A percentile compares a stretch with the other conserved stretches of the same genome.
These are phyloP conservation scores for Heliconius ismenius DNA, from an alignment of 2,888 invertebrate genomes.

Conservation along the genomic window DNA sequence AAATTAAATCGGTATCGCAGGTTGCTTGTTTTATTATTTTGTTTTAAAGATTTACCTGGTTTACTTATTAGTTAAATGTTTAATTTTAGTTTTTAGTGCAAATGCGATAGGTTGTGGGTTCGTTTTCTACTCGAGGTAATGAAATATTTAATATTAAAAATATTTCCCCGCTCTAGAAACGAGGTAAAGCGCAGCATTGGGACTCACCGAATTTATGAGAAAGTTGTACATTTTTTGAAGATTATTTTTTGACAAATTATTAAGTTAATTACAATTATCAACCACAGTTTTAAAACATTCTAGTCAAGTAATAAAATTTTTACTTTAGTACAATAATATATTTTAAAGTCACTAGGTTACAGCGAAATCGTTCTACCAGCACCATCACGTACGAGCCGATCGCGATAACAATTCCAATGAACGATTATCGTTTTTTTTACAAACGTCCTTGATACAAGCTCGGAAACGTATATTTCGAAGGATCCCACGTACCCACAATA, in stretches of 20 bases:
- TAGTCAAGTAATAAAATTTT: not conserved
- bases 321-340: not conserved
- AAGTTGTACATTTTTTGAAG: too few relatives aligned
- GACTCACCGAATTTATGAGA: too few relatives aligned
- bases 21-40: not conserved
- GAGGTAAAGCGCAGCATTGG: too few relatives aligned
- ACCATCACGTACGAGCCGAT: slow-evolving; percentile 34
- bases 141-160: too few relatives aligned
- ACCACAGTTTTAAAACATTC: not conserved
- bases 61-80: too few relatives aligned
- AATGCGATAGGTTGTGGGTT: too few relatives aligned
- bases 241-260: too few relatives aligned
- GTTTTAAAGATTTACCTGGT: too few relatives aligned
- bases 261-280: too few relatives aligned
- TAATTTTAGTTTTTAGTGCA: too few relatives aligned
- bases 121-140: too few relatives aligned
- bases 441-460: slow-evolving; percentile 35
- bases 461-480: slow-evolving; percentile 34
- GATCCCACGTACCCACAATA: slow-evolving; percentile 37
- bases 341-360: not conserved
- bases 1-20: not conserved
- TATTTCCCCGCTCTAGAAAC: too few relatives aligned
- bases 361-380: slow-evolving; percentile 8
- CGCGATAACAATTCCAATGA: slow-evolving; percentile 41
- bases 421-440: slow-evolving; percentile 42